A percentile compares a stretch with the other conserved stretches of the same genome.
Evolutionary conservation across 2,797 vertebrate species (phyloP).

Genomic region (Acropternis orthonyx): DNA sequence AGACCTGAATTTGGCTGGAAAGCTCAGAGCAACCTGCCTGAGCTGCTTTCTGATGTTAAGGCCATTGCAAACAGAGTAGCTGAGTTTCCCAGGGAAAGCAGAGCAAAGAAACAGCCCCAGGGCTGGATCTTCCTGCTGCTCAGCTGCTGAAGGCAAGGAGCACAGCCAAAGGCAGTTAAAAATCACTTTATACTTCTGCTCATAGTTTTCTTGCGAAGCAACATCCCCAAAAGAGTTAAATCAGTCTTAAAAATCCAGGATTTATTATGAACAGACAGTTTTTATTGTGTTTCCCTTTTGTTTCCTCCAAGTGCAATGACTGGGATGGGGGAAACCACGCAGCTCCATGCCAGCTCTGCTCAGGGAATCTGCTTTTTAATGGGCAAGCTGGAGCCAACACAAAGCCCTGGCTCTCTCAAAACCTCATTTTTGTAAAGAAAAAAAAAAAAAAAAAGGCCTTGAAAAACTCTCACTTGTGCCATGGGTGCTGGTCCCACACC

Average conservation of each 20-base stretch:
- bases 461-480: neutral
- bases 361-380: neutral
- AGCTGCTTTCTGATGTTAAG: neutral
- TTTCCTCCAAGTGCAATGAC: neutral
- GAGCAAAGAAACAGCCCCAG: neutral
- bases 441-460: neutral
- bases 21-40: neutral
- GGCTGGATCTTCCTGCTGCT: neutral
- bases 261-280: neutral
- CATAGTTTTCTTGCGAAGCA: neutral
- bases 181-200: neutral
- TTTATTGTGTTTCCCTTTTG: neutral
- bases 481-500: neutral
- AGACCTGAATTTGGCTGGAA: neutral
- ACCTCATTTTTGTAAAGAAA: neutral
- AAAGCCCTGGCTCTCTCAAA: accelerated
- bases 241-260: neutral
- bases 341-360: neutral
- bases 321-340: neutral
- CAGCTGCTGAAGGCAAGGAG: neutral
- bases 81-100: neutral
- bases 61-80: neutral
- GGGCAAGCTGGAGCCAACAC: neutral
- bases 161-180: neutral
- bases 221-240: neutral